Evolutionary conservation across 2,797 vertebrate species (phyloP).

Genomic region (Melopsittacus undulatus): DNA sequence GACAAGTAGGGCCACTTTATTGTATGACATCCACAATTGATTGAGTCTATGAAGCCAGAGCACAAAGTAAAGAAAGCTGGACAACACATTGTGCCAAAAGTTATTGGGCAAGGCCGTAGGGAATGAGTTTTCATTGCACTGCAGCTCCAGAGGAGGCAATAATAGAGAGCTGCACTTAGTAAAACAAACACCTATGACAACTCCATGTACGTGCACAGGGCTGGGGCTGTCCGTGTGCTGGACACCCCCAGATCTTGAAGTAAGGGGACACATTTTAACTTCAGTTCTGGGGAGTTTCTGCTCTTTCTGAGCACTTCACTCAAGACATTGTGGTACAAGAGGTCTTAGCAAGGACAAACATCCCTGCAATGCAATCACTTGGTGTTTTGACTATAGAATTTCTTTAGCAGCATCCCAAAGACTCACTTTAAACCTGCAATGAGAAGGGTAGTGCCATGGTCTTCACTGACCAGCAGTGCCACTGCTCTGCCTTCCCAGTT

Average conservation of each 20-base stretch:
- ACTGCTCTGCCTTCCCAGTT: neutral
- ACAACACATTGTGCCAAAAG: neutral
- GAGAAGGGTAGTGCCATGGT: neutral
- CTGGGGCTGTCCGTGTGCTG: accelerated
- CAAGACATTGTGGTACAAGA: neutral
- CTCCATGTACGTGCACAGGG: neutral
- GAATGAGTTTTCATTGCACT: slow-evolving; percentile 8
- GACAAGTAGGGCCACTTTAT: neutral
- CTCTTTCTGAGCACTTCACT: accelerated
- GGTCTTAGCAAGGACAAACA: neutral
- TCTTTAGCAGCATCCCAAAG: neutral
- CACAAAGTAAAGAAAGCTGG: slow-evolving; percentile 47
- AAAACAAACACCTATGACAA: slow-evolving; percentile 7
- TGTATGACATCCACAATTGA: neutral
- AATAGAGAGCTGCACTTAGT: slow-evolving; percentile 42
- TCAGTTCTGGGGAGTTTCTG: neutral
- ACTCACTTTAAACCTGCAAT: accelerated
- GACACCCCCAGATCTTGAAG: accelerated
- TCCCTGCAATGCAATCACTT: neutral
- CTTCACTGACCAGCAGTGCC: neutral
- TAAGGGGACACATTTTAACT: neutral
- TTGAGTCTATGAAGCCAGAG: neutral
- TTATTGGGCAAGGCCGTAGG: neutral
- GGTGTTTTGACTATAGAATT: neutral
- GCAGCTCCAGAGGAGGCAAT: neutral